Evolutionary conservation across 2,797 vertebrate genomes (phyloP).

Genomic region (Ciconia nigra): DNA sequence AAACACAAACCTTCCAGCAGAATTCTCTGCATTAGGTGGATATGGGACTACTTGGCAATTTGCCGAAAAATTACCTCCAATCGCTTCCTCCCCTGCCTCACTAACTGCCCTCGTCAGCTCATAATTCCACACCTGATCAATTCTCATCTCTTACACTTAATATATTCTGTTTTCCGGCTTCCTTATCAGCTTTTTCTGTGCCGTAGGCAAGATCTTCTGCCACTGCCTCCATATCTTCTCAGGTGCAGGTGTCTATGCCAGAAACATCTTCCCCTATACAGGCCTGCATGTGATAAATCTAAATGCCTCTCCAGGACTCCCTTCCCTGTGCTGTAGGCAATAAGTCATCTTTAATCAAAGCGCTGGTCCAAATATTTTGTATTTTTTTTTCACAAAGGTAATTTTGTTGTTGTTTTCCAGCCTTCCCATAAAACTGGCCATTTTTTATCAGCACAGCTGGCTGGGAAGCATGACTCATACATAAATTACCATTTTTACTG

Average conservation of each 20-base stretch:
- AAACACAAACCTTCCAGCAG: not conserved
- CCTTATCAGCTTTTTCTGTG: not conserved
- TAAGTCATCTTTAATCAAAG: not conserved
- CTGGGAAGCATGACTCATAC: constrained; percentile 2
- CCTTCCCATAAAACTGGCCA: not conserved
- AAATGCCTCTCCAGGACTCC: not conserved
- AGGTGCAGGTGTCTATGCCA: not conserved
- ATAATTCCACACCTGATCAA: not conserved
- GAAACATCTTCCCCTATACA: not conserved
- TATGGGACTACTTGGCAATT: not conserved
- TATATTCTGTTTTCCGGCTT: not conserved
- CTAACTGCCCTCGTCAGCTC: not conserved
- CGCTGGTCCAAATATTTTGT: not conserved
- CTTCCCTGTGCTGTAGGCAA: not conserved
- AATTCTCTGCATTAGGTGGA: not conserved
- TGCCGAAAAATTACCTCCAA: not conserved
- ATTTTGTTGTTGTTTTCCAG: constrained; percentile 5
- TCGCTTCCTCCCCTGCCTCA: not conserved
- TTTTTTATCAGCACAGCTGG: constrained; percentile 40
- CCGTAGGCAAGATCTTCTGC: not conserved
- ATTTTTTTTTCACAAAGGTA: not conserved
- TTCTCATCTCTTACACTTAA: not conserved
- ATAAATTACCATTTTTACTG: constrained; percentile 40
- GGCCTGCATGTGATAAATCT: not conserved
- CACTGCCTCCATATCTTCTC: not conserved